Conservation (phyloP, 1,140 invertebrate species). For the Drosophila novamexicana region DNA sequence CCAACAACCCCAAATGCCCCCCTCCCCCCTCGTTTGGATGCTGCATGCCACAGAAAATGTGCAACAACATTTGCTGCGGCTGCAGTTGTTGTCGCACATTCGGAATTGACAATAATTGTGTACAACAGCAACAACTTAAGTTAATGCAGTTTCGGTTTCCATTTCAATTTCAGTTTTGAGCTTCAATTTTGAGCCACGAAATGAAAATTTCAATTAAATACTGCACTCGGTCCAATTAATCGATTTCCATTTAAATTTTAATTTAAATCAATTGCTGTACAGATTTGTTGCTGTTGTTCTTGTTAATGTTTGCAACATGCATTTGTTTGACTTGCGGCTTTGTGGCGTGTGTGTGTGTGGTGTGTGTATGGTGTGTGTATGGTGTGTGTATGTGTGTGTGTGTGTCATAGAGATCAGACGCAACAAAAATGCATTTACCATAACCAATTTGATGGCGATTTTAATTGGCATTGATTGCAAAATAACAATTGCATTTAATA, state of each 20-base stretch:
- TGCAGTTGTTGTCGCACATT: background rate
- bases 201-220: conserved; percentile 68
- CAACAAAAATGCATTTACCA: conserved; percentile 27
- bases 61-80: conserved; percentile 12
- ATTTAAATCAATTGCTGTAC: conserved; percentile 62
- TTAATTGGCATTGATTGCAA: conserved; percentile 71
- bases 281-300: conserved; percentile 32
- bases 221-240: conserved; percentile 61
- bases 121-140: conserved; percentile 32
- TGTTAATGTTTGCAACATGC: conserved; percentile 41
- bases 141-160: conserved; percentile 71
- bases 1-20: too few species aligned
- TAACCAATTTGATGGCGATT: conserved; percentile 35
- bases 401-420: conserved; percentile 17
- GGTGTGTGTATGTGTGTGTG: conserved; percentile 8
- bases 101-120: conserved; percentile 37
- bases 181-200: conserved; percentile 33
- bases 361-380: background rate
- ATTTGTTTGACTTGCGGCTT: conserved; percentile 48
- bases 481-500: conserved; percentile 81
- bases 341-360: conserved; percentile 14
- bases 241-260: conserved; percentile 70
- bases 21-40: too few species aligned
- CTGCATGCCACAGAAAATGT: conserved; percentile 28
- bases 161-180: conserved; percentile 39